A percentile compares a stretch with the other conserved stretches of the same genome.
These are phyloP conservation scores for Drosophila takahashii DNA, from an alignment of 1,140 invertebrate genomes.

Conservation along the genomic window DNA sequence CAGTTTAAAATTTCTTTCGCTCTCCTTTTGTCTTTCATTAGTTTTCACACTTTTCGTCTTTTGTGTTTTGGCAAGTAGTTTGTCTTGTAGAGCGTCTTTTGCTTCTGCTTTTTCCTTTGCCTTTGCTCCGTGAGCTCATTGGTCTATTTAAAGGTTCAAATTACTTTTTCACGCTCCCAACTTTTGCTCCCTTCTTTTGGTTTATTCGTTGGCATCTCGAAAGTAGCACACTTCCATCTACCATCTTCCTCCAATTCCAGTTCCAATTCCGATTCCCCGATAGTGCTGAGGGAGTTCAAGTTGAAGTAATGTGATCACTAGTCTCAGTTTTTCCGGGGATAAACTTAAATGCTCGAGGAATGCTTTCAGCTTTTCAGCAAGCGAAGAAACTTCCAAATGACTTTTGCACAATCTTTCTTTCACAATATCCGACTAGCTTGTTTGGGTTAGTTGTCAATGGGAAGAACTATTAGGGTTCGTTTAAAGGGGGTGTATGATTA, in stretches of 20 bases:
- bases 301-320: constrained; percentile 53
- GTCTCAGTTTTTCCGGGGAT: constrained; percentile 25
- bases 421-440: constrained; percentile 6
- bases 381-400: constrained; percentile 27
- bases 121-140: constrained; percentile 45
- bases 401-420: constrained; percentile 26
- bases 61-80: constrained; percentile 58
- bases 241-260: too few species aligned
- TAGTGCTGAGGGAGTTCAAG: constrained; percentile 17
- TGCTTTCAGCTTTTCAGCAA: constrained; percentile 28
- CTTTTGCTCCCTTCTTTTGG: constrained; percentile 27
- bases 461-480: neutral
- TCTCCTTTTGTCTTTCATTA: constrained; percentile 62
- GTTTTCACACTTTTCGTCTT: constrained; percentile 72
- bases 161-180: constrained; percentile 72
- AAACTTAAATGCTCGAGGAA: constrained; percentile 27
- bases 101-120: constrained; percentile 1
- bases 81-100: constrained; percentile 36
- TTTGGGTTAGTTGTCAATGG: neutral
- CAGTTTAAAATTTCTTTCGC: constrained; percentile 52
- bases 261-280: neutral
- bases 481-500: neutral
- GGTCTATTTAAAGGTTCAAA: constrained; percentile 77
- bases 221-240: constrained; percentile 42
- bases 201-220: constrained; percentile 11